Evolutionary conservation across 2,113 vertebrate species (phyloP).

Genomic region (Triplophysa tibetana): DNA sequence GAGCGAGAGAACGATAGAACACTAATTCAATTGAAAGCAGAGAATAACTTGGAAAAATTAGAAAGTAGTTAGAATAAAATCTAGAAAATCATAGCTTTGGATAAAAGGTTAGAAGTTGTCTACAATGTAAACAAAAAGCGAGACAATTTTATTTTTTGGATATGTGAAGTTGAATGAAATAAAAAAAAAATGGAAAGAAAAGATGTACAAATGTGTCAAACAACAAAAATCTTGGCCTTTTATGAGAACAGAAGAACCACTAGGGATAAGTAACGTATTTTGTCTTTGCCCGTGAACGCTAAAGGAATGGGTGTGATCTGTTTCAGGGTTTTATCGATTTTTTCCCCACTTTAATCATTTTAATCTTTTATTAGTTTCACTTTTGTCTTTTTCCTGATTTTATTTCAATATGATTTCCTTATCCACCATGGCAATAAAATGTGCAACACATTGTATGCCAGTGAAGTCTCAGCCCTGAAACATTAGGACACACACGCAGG

Average conservation of each 20-base stretch:
- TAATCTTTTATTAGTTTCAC: not conserved
- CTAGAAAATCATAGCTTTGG: not conserved
- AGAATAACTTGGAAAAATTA: conserved; percentile 21
- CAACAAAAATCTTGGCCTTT: not conserved
- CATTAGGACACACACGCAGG: conserved; percentile 16
- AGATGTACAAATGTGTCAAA: not conserved
- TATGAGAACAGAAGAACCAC: not conserved
- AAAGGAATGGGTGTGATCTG: not conserved
- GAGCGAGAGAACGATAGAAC: conserved; percentile 60
- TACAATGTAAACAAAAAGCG: conserved; percentile 19
- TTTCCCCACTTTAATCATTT: not conserved
- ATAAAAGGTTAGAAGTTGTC: conserved; percentile 24
- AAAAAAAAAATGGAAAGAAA: not conserved
- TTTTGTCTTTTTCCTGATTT: not conserved
- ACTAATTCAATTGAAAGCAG: conserved; percentile 63
- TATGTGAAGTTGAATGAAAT: conserved; percentile 11
- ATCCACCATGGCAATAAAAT: conserved; percentile 6
- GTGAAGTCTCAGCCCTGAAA: not conserved
- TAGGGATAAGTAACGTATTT: not conserved
- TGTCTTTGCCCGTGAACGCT: not conserved
- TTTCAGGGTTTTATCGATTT: not conserved
- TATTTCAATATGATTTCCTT: not conserved
- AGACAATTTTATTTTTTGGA: not conserved
- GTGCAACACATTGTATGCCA: not conserved
- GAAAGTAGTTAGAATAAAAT: not conserved